phyloP scores from a whole-genome alignment of 2,113 vertebrate species.

The Pontoporia blainvillei region DNA sequence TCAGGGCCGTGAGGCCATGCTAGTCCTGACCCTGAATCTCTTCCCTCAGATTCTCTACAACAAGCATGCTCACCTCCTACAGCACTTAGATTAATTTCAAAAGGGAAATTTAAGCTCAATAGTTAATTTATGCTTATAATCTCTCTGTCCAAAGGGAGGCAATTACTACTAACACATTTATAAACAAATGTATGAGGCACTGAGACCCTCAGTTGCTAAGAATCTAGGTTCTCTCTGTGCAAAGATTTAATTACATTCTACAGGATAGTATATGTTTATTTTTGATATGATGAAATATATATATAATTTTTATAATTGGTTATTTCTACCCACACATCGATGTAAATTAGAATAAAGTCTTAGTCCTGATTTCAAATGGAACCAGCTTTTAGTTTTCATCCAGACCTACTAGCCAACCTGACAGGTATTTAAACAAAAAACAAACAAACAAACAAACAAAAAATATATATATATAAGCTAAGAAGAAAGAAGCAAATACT shows the following conservation, averaged over 20 bases:
- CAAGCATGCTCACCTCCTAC: neutral
- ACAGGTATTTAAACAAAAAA: neutral
- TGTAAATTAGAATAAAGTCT: neutral
- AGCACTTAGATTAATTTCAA: neutral
- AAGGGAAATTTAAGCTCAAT: neutral
- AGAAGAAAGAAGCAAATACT: neutral
- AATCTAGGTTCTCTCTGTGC: neutral
- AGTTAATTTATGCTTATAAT: neutral
- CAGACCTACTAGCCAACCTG: neutral
- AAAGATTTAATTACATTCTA: neutral
- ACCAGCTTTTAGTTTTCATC: neutral
- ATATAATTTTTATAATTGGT: neutral
- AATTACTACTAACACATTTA: neutral
- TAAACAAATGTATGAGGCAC: rapidly evolving
- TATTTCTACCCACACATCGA: neutral
- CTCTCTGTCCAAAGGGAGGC: neutral
- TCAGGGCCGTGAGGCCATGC: too few relatives aligned
- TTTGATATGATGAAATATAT: neutral
- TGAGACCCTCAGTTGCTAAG: neutral
- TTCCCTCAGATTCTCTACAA: too few relatives aligned
- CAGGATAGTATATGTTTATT: neutral
- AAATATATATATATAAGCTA: neutral
- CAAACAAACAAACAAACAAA: neutral
- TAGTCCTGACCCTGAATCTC: neutral
- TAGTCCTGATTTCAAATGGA: neutral